Evolutionary conservation across 2,888 invertebrate genomes (phyloP).

Genomic region (Aphrophora alni): DNA sequence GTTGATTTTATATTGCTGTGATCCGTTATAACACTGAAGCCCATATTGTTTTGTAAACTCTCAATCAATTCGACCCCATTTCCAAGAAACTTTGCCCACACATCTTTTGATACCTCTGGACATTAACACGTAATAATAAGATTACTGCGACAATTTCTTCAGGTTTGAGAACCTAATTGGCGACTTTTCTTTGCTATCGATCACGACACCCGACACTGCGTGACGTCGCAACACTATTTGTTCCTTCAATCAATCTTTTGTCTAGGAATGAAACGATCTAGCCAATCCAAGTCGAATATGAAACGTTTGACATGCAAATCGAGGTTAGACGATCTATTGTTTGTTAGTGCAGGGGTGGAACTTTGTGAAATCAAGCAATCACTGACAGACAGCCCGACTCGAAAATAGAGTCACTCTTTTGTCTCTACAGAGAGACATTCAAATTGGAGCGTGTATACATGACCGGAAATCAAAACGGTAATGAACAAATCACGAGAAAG

Average conservation of each 20-base stretch:
- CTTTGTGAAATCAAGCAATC: neutral
- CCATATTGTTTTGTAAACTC: too few relatives aligned
- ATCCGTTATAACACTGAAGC: too few relatives aligned
- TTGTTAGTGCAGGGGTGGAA: conserved; percentile 8
- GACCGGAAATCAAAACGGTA: conserved; percentile 30
- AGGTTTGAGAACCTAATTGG: too few relatives aligned
- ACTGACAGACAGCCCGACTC: neutral
- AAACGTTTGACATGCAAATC: conserved; percentile 6
- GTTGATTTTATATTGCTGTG: too few relatives aligned
- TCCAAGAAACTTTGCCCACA: too few relatives aligned
- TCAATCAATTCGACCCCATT: too few relatives aligned
- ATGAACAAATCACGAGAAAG: conserved; percentile 35
- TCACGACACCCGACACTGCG: too few relatives aligned
- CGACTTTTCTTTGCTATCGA: too few relatives aligned
- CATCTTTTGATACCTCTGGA: too few relatives aligned
- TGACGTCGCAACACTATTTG: neutral
- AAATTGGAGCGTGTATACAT: conserved; percentile 6
- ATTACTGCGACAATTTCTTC: too few relatives aligned
- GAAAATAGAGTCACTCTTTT: conserved; percentile 3
- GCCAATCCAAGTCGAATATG: conserved; percentile 1
- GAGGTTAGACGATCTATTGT: conserved; percentile 6
- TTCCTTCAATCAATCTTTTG: conserved; percentile 2
- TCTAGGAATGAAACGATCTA: neutral
- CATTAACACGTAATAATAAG: too few relatives aligned
- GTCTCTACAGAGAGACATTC: neutral